phyloP scores from a whole-genome alignment of 2,797 vertebrate species.

The Chaunax sp. region DNA sequence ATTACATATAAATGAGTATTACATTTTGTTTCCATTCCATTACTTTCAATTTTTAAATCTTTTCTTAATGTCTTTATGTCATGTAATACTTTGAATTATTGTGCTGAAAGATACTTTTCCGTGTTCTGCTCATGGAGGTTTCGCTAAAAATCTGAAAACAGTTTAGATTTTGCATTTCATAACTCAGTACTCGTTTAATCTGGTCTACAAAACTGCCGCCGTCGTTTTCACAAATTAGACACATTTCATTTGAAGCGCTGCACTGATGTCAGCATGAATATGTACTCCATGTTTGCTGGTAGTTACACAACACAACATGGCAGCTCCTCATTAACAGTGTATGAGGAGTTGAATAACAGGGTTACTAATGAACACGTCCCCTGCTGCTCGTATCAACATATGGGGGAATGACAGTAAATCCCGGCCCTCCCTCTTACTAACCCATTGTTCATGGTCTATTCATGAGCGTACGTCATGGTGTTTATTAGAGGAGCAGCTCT shows the following conservation, averaged over 20 bases:
- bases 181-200: background rate
- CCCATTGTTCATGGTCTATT: constrained; percentile 41
- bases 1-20: too few species aligned
- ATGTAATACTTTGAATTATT: background rate
- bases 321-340: constrained; percentile 63
- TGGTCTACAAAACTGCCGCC: background rate
- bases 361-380: constrained; percentile 59
- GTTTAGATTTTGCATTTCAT: background rate
- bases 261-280: constrained; percentile 37
- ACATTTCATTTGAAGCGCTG: constrained; percentile 29
- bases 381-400: constrained; percentile 57
- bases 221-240: constrained; percentile 21
- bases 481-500: constrained; percentile 53
- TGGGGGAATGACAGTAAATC: constrained; percentile 47
- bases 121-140: background rate
- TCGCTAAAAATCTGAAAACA: background rate
- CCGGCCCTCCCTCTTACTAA: constrained; percentile 15
- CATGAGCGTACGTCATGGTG: constrained; percentile 31
- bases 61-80: background rate
- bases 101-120: background rate
- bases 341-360: constrained; percentile 51
- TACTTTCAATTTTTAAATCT: background rate
- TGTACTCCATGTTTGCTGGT: constrained; percentile 47
- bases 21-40: background rate
- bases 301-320: constrained; percentile 44